Evolutionary conservation across 2,113 vertebrate species (phyloP).

Genomic region (Onychostruthus taczanowskii): DNA sequence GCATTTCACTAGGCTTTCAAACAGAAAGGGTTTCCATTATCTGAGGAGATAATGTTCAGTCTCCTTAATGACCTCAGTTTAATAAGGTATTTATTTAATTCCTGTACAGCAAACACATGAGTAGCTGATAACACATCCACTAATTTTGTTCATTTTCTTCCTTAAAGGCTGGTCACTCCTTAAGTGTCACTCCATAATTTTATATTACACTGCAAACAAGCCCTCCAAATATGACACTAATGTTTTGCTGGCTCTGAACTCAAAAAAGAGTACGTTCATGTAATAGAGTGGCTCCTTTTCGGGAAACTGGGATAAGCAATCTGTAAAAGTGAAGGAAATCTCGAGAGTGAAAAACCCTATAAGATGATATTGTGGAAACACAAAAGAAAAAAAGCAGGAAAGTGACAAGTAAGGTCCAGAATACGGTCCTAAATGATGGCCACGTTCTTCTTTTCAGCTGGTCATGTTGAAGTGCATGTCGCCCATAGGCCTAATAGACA

Average conservation of each 20-base stretch:
- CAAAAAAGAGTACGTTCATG: fast-evolving
- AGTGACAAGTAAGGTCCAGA: not conserved
- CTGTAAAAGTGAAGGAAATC: not conserved
- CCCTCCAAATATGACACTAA: not conserved
- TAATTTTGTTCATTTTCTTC: not conserved
- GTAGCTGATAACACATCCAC: not conserved
- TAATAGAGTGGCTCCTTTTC: not conserved
- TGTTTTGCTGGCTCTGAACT: not conserved
- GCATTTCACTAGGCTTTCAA: not conserved
- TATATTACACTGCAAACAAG: not conserved
- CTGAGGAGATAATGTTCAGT: not conserved
- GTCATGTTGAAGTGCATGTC: not conserved
- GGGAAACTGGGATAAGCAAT: not conserved
- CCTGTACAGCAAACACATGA: not conserved
- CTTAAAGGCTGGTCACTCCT: not conserved
- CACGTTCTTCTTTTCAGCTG: fast-evolving
- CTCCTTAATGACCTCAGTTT: not conserved
- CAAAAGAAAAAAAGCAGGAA: not conserved
- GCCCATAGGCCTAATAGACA: not conserved
- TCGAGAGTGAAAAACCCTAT: not conserved
- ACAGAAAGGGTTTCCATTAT: not conserved
- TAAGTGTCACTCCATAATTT: not conserved
- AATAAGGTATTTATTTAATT: not conserved
- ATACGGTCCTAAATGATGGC: fast-evolving
- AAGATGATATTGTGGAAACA: not conserved